These are phyloP conservation scores for Scolopax bukidnonensis DNA, from an alignment of 2,797 vertebrate genomes.

Conservation along the genomic window DNA sequence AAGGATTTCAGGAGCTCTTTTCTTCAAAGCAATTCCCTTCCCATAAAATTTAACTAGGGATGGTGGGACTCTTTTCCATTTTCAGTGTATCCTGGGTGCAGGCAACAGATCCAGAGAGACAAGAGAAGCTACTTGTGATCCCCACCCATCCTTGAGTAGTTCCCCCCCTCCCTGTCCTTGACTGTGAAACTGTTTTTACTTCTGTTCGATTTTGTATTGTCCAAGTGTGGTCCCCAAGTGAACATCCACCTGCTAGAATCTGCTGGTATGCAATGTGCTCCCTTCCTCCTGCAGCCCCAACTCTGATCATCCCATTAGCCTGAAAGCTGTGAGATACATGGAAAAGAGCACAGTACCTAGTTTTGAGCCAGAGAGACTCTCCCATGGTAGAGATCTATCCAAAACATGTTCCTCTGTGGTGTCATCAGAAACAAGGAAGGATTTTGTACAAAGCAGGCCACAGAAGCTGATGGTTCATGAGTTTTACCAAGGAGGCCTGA, in stretches of 20 bases:
- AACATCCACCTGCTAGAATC: not conserved
- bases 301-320: not conserved
- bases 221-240: not conserved
- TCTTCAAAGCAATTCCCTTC: not conserved
- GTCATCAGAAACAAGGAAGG: not conserved
- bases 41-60: not conserved
- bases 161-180: not conserved
- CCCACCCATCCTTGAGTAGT: not conserved
- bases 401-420: not conserved
- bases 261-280: not conserved
- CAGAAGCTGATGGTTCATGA: not conserved
- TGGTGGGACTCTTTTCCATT: not conserved
- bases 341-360: not conserved
- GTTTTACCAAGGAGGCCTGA: not conserved
- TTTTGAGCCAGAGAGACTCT: not conserved
- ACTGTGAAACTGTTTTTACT: not conserved
- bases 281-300: not conserved
- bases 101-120: not conserved
- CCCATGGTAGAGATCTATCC: not conserved
- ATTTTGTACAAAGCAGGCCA: not conserved
- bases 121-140: not conserved
- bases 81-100: not conserved
- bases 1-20: not conserved
- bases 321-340: not conserved
- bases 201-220: not conserved